Evolutionary conservation across 2,113 vertebrate genomes (phyloP), one percentile per base, ranked within the genome.

Genomic region (Pomatorhinus ruficollis): DNA sequence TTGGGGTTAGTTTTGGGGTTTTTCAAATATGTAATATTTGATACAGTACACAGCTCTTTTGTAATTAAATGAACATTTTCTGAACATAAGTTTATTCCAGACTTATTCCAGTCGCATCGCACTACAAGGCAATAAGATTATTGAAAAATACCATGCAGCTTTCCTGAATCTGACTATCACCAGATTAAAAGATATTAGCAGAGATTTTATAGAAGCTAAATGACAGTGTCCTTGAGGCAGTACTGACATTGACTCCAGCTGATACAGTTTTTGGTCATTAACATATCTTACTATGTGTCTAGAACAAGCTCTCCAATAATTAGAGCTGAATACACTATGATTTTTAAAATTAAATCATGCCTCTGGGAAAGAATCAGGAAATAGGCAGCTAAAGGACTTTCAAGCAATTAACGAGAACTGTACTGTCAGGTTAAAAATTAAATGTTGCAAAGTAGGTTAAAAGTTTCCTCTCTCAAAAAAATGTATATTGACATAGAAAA

Each of bases 281-380:
- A 88, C 91, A 82, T 97, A 93, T 95, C 96, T 97, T 96, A 81
- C 95, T 97, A 77, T 91, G 95, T 94, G 96, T 93, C 97, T 97
- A 95, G 95, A 97, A 97, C 57, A 18, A 97, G 81, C 71, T 79
- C 95, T 97, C 95, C 83, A 97, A 97, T 97, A 98, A 98, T 98
- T 98, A 98, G 97, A 97, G 94, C 97, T 97, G 87, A 96, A 97
- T 87, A 97, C 87, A 96, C 91, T 71, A 86, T 25, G 80, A 93
- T 97, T 98, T 97, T 97, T 97, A 96, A 98, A 98, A 98, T 98
- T 98, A 98, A 98, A 98, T 97, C 95, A 97, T 97, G 97, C 97
- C 98, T 98, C 93, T 98, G 97, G 98, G 97, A 98, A 97, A 97
- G 96, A 97, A 96, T 97, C 66, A 65, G 94, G 95, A 93, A 98